Conservation (phyloP, 2,888 invertebrate species). For the Marronus borbonicus region DNA sequence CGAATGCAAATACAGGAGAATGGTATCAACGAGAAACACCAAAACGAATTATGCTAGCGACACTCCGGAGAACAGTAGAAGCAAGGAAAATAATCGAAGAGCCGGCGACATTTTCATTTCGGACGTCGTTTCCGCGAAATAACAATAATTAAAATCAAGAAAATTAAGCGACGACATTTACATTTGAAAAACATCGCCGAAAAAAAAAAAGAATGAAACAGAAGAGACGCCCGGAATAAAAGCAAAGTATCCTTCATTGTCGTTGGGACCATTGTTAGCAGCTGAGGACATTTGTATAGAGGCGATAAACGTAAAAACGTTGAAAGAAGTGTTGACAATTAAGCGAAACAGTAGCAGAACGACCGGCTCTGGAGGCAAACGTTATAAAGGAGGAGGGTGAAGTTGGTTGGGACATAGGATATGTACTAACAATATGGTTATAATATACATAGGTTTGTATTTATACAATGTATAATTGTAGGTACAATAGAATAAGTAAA, state of each 20-base stretch:
- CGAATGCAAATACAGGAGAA: background rate
- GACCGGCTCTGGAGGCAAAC: conserved; percentile 61
- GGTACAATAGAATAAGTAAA: too few relatives aligned
- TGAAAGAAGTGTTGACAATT: conserved; percentile 67
- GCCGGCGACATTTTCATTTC: conserved; percentile 27
- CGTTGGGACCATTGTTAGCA: conserved; percentile 63
- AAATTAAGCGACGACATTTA: conserved; percentile 62
- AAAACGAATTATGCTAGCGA: conserved; percentile 6
- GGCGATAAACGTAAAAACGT: conserved; percentile 65
- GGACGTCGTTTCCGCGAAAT: conserved; percentile 22
- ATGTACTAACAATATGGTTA: too few relatives aligned
- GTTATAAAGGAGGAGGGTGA: conserved; percentile 42
- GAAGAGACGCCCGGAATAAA: conserved; percentile 57
- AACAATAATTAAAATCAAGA: conserved; percentile 57
- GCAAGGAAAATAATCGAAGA: conserved; percentile 12
- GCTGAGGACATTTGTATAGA: conserved; percentile 66
- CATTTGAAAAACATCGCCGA: conserved; percentile 62
- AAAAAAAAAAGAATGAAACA: conserved; percentile 1
- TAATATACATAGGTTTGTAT: too few relatives aligned
- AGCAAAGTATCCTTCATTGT: conserved; percentile 66
- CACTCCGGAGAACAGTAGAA: background rate
- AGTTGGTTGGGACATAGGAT: background rate
- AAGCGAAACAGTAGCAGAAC: conserved; percentile 63
- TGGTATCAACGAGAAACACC: background rate
- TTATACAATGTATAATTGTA: too few relatives aligned